Evolutionary conservation across 2,797 vertebrate species (phyloP), one percentile per base, ranked within the genome.

Genomic region (Lindbergichthys nudifrons): DNA sequence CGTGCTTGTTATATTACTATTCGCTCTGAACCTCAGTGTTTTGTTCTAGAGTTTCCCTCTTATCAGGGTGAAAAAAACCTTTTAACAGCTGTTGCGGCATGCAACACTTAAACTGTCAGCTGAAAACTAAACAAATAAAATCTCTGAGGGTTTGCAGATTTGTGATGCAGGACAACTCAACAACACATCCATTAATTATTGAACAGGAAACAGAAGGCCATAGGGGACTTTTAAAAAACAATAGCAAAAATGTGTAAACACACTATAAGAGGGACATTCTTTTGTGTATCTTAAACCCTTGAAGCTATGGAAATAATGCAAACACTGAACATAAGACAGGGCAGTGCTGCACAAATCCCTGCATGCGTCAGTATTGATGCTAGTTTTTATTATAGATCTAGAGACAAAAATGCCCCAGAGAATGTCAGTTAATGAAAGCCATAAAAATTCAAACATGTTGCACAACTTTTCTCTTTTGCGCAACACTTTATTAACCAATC

Each of bases 101-200:
- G 48, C 59, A 72, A 39, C 51, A 66, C 63, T 68, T 54, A 65
- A 59, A 67, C 45, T 77, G 73, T 66, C 65, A 66, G 12, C 65
- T 72, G 64, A 56, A 79, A 72, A 45, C 52, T 11, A 70, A 69
- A 80, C 63, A 79, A 66, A 79, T 69, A 3, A 52, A 81, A 64
- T 62, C 52, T 67, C 46, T 36, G 52, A 52, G 51, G 56, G 13
- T 79, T 61, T 5, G 56, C 45, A 41, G 46, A 66, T 67, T 59
- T 65, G 60, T 58, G 19, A 70, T 5, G 54, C 50, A 58, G 41
- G 54, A 63, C 45, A 21, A 70, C 21, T 46, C 30, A 69, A 61
- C 30, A 69, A 61, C 61, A 73, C 46, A 51, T 65, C 43, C 61
- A 54, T 26, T 26, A 26, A 26, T 26, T 26, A 26, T 15, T 61